Evolutionary conservation across 2,113 vertebrate species (phyloP).

Genomic region (Acanthisitta chloris): DNA sequence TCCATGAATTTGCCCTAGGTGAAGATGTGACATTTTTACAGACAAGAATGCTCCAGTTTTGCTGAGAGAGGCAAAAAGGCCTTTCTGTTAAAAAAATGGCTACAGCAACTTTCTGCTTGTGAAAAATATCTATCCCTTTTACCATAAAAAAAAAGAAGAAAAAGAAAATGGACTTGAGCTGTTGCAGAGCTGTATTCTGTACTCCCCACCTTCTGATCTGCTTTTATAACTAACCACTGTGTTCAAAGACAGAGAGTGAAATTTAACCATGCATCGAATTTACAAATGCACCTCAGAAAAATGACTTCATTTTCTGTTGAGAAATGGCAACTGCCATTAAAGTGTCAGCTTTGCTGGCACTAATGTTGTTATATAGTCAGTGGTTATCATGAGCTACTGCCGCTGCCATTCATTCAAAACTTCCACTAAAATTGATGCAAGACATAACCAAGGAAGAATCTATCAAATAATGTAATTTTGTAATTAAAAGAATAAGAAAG

Average conservation of each 20-base stretch:
- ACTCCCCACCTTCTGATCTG: not conserved
- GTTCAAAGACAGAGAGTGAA: not conserved
- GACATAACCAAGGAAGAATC: not conserved
- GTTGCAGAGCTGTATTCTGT: not conserved
- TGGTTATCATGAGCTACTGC: not conserved
- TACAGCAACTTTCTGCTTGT: not conserved
- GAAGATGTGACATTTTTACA: slow-evolving; percentile 54
- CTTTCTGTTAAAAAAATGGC: not conserved
- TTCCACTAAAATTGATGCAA: not conserved
- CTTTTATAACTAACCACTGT: not conserved
- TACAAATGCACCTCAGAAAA: not conserved
- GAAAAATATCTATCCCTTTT: not conserved
- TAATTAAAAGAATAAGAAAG: not conserved
- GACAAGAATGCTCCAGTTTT: slow-evolving; percentile 35
- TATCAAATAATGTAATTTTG: not conserved
- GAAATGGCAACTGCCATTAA: not conserved
- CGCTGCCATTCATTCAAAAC: not conserved
- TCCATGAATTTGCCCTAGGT: slow-evolving; percentile 44
- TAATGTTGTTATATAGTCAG: not conserved
- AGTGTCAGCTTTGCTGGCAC: not conserved
- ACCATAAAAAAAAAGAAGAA: not conserved
- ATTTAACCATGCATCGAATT: not conserved
- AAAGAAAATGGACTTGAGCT: not conserved
- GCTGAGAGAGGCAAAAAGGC: slow-evolving; percentile 44
- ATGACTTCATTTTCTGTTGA: not conserved